Base-by-base conservation (phyloP, 1,140 invertebrate species). In the Daktulosphaira vitifoliae region DNA sequence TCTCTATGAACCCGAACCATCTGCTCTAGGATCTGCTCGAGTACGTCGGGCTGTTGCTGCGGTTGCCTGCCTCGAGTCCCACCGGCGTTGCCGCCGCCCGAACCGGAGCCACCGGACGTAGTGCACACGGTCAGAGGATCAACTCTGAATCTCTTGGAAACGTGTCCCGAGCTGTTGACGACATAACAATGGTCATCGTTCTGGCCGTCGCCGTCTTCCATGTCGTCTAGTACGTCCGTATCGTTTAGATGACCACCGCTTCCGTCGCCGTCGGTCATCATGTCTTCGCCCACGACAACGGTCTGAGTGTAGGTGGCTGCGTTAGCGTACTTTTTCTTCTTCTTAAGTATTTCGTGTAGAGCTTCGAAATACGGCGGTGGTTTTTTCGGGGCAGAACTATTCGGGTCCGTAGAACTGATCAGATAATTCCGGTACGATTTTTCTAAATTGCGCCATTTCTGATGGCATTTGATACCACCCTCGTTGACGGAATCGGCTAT, bases 401-500 rank as follows among this genome's bases (percentile, higher is more conserved):
- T 62, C 25, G 42, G 56, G 13, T 62, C 56, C 0, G 56, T 33
- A 9, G 56, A 62, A 11, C 56, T 33, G 6, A 62, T 62, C 18
- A 62, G 11, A 2, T 48, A 62, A 25, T 62, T 62, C 1, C 56
- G 42, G 42, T 62, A 62, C 2, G 56, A 62, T 11, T 62, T 62
- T 6, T 62, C 56, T n/a, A 66, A 13, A 16, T 66, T 66, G 3
- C 66, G 42, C 52, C 53, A 66, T 13, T 59, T 66, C 8, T 66
- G 66, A n/a, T 66, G 56, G n/a, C 52, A 46, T 13, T 59, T 53
- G 1, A 53, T 53, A 38, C 39, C 65, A 7, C 52, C 66, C 33
- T 44, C 56, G 22, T 44, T 51, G 7, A 54, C 44, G 2, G 50
- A 52, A 8, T 48, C 59, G 3, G 51, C 54, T 2, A 67, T 50